phyloP scores from a whole-genome alignment of 1,140 invertebrate genomes.

The Apis mellifera region DNA sequence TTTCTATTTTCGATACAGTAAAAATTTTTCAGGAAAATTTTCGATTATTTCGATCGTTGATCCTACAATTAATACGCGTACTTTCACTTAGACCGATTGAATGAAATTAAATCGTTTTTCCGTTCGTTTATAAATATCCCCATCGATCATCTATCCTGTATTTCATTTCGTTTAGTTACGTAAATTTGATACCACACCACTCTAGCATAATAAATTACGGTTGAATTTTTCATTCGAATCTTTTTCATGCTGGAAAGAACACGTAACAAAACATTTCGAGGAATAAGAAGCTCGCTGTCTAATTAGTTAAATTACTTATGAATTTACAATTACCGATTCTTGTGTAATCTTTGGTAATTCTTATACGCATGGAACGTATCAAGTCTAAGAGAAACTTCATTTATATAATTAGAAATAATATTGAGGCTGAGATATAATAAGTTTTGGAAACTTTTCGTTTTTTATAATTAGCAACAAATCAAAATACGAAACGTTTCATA shows the following conservation, averaged over 20 bases:
- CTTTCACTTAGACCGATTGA: too few species aligned
- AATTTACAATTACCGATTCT: too few species aligned
- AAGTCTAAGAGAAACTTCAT: too few species aligned
- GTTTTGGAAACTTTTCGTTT: too few species aligned
- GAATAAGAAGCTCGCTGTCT: not conserved
- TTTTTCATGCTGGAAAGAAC: slow-evolving; percentile 5
- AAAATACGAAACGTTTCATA: too few species aligned
- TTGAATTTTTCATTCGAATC: not conserved
- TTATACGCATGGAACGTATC: too few species aligned
- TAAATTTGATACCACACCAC: slow-evolving; percentile 31
- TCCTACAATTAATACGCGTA: too few species aligned
- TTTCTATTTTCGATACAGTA: too few species aligned
- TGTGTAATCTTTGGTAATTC: too few species aligned
- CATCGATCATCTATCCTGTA: slow-evolving; percentile 19
- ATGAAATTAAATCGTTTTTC: not conserved
- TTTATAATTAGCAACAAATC: too few species aligned
- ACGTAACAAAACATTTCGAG: not conserved
- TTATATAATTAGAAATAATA: too few species aligned
- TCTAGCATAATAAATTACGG: slow-evolving; percentile 30
- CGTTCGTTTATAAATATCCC: not conserved
- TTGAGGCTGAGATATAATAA: too few species aligned
- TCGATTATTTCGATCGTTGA: not conserved
- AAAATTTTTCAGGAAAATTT: not conserved
- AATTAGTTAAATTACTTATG: not conserved
- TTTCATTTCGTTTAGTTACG: slow-evolving; percentile 3